Conservation (phyloP, 2,113 vertebrate species). For the Amblyornis subalaris region DNA sequence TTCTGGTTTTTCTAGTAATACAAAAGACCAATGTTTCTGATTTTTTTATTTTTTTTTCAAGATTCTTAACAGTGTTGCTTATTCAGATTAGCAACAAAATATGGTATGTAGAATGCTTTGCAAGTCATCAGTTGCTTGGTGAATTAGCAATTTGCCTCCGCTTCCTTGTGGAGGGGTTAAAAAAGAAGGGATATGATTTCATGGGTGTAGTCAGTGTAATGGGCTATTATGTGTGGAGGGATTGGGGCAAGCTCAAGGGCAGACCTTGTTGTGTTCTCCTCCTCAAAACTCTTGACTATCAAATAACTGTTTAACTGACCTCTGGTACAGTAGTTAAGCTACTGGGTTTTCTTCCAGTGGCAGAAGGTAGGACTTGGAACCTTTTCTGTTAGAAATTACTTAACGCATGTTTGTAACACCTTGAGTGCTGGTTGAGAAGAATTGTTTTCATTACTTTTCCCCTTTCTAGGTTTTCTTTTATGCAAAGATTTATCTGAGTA, state of each 20-base stretch:
- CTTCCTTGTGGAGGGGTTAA: rapidly evolving
- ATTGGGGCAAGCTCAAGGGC: not conserved
- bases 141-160: not conserved
- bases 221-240: not conserved
- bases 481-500: not conserved
- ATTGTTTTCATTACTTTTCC: not conserved
- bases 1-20: not conserved
- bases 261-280: not conserved
- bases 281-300: not conserved
- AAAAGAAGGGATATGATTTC: not conserved
- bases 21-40: not conserved
- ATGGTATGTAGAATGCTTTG: rapidly evolving
- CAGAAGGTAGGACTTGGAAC: not conserved
- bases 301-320: not conserved
- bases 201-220: not conserved
- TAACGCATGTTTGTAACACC: not conserved
- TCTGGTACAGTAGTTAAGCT: not conserved
- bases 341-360: not conserved
- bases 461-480: not conserved
- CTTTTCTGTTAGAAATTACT: not conserved
- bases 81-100: not conserved
- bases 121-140: not conserved
- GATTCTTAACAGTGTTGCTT: not conserved
- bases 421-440: not conserved
- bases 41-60: not conserved